A percentile compares a stretch with the other conserved stretches of the same genome.
Evolutionary conservation across 2,888 invertebrate genomes (phyloP).

Genomic region (Cephus nigrinus): DNA sequence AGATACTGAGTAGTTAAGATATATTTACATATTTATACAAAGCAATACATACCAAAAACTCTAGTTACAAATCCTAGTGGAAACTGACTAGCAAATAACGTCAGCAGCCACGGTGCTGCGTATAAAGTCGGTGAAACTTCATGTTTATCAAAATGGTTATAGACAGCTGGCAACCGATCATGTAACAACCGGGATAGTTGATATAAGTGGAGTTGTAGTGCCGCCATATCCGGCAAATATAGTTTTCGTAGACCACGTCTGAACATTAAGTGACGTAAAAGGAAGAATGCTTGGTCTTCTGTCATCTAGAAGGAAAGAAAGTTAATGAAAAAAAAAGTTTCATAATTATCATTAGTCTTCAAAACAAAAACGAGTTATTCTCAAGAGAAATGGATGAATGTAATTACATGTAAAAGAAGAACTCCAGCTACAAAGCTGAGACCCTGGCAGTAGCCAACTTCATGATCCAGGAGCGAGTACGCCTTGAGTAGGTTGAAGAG

Average conservation of each 20-base stretch:
- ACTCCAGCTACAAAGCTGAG: slow-evolving; percentile 96
- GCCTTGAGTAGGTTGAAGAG: slow-evolving; percentile 96
- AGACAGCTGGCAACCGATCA: slow-evolving; percentile 87
- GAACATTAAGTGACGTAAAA: slow-evolving; percentile 93
- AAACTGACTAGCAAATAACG: slow-evolving; percentile 96
- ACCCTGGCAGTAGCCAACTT: slow-evolving; percentile 97
- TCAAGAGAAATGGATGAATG: background rate
- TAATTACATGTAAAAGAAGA: slow-evolving; percentile 88
- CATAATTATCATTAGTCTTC: background rate
- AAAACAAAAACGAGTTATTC: slow-evolving; percentile 2
- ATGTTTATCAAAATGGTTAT: slow-evolving; percentile 85
- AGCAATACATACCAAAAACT: slow-evolving; percentile 80
- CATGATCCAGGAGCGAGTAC: slow-evolving; percentile 92
- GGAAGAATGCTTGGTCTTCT: slow-evolving; percentile 89
- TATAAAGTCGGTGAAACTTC: slow-evolving; percentile 95
- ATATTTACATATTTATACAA: slow-evolving; percentile 7
- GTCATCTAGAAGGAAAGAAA: slow-evolving; percentile 78
- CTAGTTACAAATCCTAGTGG: slow-evolving; percentile 95
- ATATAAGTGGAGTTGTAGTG: slow-evolving; percentile 89
- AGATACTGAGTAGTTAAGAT: background rate
- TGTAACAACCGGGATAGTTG: slow-evolving; percentile 92
- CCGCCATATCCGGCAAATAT: slow-evolving; percentile 95
- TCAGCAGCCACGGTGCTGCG: slow-evolving; percentile 97
- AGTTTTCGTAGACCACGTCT: slow-evolving; percentile 86
- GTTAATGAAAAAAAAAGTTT: slow-evolving; percentile 12